A percentile compares a stretch with the other conserved stretches of the same genome.
These are phyloP conservation scores for Ammodytes dubius DNA, from an alignment of 2,113 vertebrate genomes.

Conservation along the genomic window DNA sequence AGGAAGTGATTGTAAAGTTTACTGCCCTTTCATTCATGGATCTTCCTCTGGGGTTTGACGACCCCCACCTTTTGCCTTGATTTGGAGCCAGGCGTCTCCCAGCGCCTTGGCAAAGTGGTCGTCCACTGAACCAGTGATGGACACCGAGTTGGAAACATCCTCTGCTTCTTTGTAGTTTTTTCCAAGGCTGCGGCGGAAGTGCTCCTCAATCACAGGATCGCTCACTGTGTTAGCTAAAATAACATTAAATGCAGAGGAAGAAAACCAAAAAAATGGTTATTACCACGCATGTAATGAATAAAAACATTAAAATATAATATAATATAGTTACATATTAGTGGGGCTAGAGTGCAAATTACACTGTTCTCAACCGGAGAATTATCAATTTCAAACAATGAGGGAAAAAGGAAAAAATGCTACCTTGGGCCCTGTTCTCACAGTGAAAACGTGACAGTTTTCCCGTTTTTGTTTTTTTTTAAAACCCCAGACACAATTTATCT, in stretches of 20 bases:
- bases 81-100: slow-evolving; percentile 96
- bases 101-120: slow-evolving; percentile 99
- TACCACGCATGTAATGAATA: not conserved
- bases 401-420: not conserved
- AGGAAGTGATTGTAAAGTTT: slow-evolving; percentile 85
- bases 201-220: slow-evolving; percentile 97
- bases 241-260: not conserved
- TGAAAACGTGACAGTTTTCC: too few species aligned
- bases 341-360: not conserved
- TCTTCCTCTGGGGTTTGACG: slow-evolving; percentile 79
- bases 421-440: too few species aligned
- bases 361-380: not conserved
- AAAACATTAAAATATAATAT: not conserved
- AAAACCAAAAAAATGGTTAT: slow-evolving; percentile 8
- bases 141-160: slow-evolving; percentile 93
- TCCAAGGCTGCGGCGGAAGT: slow-evolving; percentile 97
- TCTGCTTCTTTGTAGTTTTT: slow-evolving; percentile 98
- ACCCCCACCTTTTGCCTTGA: slow-evolving; percentile 92
- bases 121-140: slow-evolving; percentile 97
- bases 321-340: not conserved
- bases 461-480: too few species aligned
- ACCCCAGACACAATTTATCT: too few species aligned
- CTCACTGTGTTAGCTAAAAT: slow-evolving; percentile 86
- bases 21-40: slow-evolving; percentile 70
- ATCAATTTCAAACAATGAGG: not conserved